Percentiles rank a stretch among this genome's conserved stretches.
These are phyloP conservation scores for Brachyopa scutellaris DNA, from an alignment of 2,888 invertebrate species.

Conservation along the genomic window DNA sequence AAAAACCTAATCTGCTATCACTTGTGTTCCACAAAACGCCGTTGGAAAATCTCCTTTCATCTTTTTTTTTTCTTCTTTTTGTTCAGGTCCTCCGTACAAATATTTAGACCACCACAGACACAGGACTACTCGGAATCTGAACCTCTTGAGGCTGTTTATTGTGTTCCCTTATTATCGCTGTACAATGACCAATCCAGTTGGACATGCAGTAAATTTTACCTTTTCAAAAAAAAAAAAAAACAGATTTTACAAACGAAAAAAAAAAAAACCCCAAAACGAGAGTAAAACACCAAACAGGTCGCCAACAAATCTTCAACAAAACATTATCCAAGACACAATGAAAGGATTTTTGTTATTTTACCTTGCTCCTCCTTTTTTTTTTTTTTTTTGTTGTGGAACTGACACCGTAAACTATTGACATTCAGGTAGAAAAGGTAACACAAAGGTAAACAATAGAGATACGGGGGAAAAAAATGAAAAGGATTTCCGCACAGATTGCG, in stretches of 20 bases:
- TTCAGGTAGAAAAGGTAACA: slow-evolving; percentile 15
- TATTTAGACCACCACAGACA: slow-evolving; percentile 52
- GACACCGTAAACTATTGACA: slow-evolving; percentile 63
- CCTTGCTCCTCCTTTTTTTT: slow-evolving; percentile 1
- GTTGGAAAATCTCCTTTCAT: slow-evolving; percentile 5
- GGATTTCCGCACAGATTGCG: slow-evolving; percentile 48
- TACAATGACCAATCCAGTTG: slow-evolving; percentile 56
- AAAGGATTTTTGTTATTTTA: background rate
- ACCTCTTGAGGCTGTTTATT: slow-evolving; percentile 51
- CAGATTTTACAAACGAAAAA: slow-evolving; percentile 8
- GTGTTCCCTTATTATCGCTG: slow-evolving; percentile 49
- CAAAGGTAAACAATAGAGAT: slow-evolving; percentile 5
- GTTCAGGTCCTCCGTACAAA: slow-evolving; percentile 24
- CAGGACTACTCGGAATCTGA: slow-evolving; percentile 7
- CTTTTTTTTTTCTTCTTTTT: background rate
- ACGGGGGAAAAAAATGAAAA: background rate
- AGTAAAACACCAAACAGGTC: slow-evolving; percentile 54
- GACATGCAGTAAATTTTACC: slow-evolving; percentile 50
- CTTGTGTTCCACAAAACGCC: slow-evolving; percentile 29
- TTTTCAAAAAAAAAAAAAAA: slow-evolving; percentile 3
- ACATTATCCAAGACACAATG: slow-evolving; percentile 32
- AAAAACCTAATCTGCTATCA: slow-evolving; percentile 38
- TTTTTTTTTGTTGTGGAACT: slow-evolving; percentile 32
- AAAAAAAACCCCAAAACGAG: background rate
- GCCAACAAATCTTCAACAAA: slow-evolving; percentile 50